Percentiles rank a stretch among this genome's conserved stretches.
Conservation (phyloP, 2,888 invertebrate genomes). For the Pimpla rufipes region DNA sequence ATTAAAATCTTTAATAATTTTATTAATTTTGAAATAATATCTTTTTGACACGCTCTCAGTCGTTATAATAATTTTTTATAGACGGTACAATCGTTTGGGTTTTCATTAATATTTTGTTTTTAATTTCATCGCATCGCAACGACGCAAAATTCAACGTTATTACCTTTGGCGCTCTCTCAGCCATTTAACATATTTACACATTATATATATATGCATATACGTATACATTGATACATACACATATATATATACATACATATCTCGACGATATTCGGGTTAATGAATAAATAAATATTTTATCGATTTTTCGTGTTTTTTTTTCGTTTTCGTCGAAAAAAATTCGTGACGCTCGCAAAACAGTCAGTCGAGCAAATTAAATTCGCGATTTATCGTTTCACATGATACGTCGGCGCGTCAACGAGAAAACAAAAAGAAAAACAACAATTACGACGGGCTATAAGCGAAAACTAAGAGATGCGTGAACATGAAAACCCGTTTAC, state of each 20-base stretch:
- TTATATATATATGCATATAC: conserved; percentile 1
- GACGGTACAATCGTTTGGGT: no score
- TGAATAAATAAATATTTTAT: conserved; percentile 25
- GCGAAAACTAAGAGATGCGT: conserved; percentile 9
- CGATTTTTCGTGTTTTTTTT: conserved; percentile 1
- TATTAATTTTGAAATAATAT: no score
- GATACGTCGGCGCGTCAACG: background rate
- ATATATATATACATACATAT: conserved; percentile 19
- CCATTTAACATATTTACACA: conserved; percentile 39
- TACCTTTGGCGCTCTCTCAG: conserved; percentile 1
- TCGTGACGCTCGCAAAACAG: conserved; percentile 7
- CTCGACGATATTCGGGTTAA: conserved; percentile 3
- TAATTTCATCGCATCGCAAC: no score
- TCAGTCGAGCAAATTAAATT: conserved; percentile 25
- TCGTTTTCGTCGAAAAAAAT: background rate
- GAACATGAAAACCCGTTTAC: conserved; percentile 21
- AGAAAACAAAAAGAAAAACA: background rate
- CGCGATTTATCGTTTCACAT: conserved; percentile 20
- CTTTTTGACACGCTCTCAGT: no score
- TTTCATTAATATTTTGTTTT: no score
- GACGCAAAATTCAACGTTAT: conserved; percentile 14
- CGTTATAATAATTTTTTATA: no score
- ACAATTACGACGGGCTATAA: background rate
- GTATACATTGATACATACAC: conserved; percentile 15
- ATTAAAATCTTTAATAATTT: no score